phyloP scores from a whole-genome alignment of 2,888 invertebrate genomes.

The Luperina testacea region DNA sequence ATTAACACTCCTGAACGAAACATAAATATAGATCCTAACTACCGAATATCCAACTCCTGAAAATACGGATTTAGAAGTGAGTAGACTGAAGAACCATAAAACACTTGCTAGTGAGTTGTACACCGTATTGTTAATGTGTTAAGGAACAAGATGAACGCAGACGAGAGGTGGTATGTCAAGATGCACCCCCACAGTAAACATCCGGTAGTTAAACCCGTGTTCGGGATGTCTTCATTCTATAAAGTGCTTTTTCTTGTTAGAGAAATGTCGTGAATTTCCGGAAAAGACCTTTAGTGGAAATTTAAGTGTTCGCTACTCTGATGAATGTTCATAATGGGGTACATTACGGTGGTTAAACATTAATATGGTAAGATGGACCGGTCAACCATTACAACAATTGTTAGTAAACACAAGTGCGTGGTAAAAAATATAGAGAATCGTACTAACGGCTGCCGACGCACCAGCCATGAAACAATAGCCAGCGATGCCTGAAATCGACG shows the following conservation, averaged over 20 bases:
- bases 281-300: conserved; percentile 47
- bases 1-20: conserved; percentile 70
- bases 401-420: conserved; percentile 67
- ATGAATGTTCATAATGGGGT: conserved; percentile 29
- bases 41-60: conserved; percentile 68
- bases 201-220: conserved; percentile 77
- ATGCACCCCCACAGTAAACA: conserved; percentile 73
- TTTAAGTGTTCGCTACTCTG: conserved; percentile 58
- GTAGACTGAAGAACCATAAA: conserved; percentile 28
- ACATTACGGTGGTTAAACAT: conserved; percentile 51
- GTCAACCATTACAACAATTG: conserved; percentile 70
- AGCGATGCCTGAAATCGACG: conserved; percentile 82
- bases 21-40: conserved; percentile 69
- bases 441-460: conserved; percentile 76
- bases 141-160: conserved; percentile 46
- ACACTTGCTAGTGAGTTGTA: conserved; percentile 32
- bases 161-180: conserved; percentile 38
- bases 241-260: conserved; percentile 81
- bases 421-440: conserved; percentile 54
- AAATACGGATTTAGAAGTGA: conserved; percentile 66
- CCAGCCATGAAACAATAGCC: conserved; percentile 80
- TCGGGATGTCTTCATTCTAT: conserved; percentile 73
- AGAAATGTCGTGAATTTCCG: conserved; percentile 65
- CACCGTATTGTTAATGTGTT: conserved; percentile 49
- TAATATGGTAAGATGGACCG: conserved; percentile 61